Percentiles rank a stretch among this genome's conserved stretches.
Conservation (phyloP, 2,797 vertebrate species). For the Meriones psammophilus region DNA sequence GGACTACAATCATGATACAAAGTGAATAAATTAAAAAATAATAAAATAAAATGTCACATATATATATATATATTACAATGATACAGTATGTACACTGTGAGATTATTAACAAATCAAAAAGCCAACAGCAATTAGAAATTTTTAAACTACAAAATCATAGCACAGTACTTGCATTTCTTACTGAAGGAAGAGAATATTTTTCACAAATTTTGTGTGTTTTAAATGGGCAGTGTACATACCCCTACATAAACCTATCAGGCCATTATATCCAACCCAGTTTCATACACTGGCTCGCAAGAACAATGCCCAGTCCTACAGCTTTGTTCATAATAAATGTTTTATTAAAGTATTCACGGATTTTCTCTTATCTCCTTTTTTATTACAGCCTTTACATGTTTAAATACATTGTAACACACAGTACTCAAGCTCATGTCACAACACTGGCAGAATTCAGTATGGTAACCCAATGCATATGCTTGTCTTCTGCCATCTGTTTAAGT, state of each 20-base stretch:
- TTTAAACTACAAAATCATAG: not conserved
- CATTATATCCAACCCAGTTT: not conserved
- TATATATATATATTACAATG: not conserved
- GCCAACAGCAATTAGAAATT: not conserved
- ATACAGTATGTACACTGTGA: not conserved
- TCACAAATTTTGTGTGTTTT: not conserved
- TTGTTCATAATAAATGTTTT: not conserved
- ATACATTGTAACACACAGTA: not conserved
- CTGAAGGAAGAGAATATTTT: not conserved
- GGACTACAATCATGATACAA: too few relatives aligned
- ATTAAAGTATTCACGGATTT: not conserved
- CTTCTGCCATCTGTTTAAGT: not conserved
- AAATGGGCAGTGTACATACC: not conserved
- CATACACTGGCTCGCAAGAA: not conserved
- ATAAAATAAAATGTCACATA: too few relatives aligned
- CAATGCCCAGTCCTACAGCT: not conserved
- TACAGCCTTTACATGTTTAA: not conserved
- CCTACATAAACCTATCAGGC: not conserved
- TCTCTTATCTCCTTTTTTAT: not conserved
- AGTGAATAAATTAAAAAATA: too few relatives aligned
- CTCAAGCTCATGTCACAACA: not conserved
- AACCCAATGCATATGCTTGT: rapidly evolving
- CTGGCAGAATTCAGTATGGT: not conserved
- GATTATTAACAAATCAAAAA: not conserved
- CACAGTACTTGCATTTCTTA: not conserved